Evolutionary conservation across 2,797 vertebrate species (phyloP), one percentile per base, ranked within the genome.

Genomic region (Gorsachius magnificus): DNA sequence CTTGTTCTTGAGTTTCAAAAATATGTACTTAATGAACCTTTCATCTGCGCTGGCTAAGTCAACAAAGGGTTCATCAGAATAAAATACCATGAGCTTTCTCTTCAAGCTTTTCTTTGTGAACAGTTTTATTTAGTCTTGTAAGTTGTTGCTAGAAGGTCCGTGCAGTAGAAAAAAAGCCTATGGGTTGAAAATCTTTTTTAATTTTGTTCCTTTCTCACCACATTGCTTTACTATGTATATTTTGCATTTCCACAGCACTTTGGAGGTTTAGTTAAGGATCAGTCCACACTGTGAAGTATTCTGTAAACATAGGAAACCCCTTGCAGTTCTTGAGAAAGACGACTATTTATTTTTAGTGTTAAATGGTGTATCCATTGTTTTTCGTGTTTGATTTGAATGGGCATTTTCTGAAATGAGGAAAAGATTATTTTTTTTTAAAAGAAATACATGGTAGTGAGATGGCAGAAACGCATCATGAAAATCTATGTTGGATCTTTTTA

Each of bases 241-340:
- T 75, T 75, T 81, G 68, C 15, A 41, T 60, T 63, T 77, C 26
- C 38, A 63, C 25, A 61, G 29, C 24, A 16, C 57, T 75, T 50
- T 38, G 18, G 50, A 61, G 29, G 18, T 57, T 86, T 83, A 69
- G 33, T 79, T 35, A 79, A 79, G 48, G 35, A 84, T 88, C 50
- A 76, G 16, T 68, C 53, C 31, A 41, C 46, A 21, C 45, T 60
- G 33, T 78, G 48, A 64, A 79, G 25, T 75, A n/a, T 48, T 20
- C 35, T 79, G 33, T 95, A 93, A 92, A 83, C 46, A 79, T 11
- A 95, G 80, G 77, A 95, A 86, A 76, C 51, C 33, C 43, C 46
- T 94, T 93, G 58, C 29, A 82, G 77, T 75, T 93, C 57, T 86
- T 75, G 45, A 81, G 89, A 75, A 88, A 68, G 61, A 58, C 54